Conservation (phyloP, 2,888 invertebrate genomes). For the Ormyrus nitidulus region DNA sequence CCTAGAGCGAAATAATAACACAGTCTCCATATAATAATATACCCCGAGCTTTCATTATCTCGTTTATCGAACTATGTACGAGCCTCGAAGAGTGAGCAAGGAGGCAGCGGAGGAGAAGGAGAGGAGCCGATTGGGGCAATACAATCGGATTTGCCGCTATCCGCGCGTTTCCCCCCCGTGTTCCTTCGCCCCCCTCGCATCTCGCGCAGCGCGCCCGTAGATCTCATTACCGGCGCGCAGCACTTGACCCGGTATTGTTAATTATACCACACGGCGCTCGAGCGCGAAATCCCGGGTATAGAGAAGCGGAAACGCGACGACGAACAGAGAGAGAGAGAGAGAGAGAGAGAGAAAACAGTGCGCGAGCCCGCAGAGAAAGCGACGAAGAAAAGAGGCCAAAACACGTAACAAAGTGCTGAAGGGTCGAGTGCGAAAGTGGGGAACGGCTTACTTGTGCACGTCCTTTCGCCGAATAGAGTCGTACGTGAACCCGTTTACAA, state of each 20-base stretch:
- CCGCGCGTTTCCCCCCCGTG: no score
- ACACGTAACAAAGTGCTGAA: neutral
- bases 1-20: no score
- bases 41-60: conserved; percentile 6
- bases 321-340: neutral
- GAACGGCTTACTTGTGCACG: conserved; percentile 53
- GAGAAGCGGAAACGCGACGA: conserved; percentile 11
- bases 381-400: neutral
- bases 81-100: no score
- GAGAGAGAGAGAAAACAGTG: conserved; percentile 6
- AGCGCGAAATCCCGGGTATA: neutral
- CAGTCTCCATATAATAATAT: no score
- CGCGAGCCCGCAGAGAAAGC: conserved; percentile 14
- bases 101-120: neutral
- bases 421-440: conserved; percentile 43
- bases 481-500: conserved; percentile 42
- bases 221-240: conserved; percentile 46
- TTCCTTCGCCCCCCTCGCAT: no score
- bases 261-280: conserved; percentile 39
- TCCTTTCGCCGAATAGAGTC: conserved; percentile 23
- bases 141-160: conserved; percentile 2
- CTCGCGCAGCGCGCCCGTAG: conserved; percentile 5
- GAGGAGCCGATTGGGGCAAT: conserved; percentile 9
- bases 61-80: conserved; percentile 4
- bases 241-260: conserved; percentile 54